Base-by-base conservation (phyloP, 1,140 invertebrate genomes). In the Drosophila leontia region DNA sequence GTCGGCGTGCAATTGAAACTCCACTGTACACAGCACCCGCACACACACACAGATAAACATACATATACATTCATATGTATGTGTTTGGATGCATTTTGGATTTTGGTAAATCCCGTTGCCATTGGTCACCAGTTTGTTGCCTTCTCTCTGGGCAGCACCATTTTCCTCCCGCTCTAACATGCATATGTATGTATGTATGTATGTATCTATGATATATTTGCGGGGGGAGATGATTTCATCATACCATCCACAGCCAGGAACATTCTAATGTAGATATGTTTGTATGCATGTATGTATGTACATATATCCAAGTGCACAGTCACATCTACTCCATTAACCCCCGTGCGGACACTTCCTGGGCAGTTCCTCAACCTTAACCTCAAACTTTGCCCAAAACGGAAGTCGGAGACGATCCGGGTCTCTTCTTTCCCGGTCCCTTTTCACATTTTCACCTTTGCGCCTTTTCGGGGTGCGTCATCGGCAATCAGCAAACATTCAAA, bases 331-430 rank as follows among this genome's bases (percentile, higher is more conserved):
- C 65, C 71, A 65, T 76, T 76, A 67, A 70, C 67, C 67, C 67
- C 67, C 47, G 47, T 37, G 63, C 67, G 67, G 67, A 70, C 44
- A 44, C 48, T 65, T 56, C 55, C 34, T 39, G 42, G 41, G 32
- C 32, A 47, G 48, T 65, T 75, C 47, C 82, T 72, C 72, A 80
- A 78, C 77, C 78, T 84, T 84, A 56, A 84, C 82, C 81, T 85
- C 82, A 68, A 81, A 81, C 80, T 82, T 75, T 29, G 48, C 65
- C 39, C 50, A 55, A 67, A 87, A 75, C 80, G 83, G 83, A 87
- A 87, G 83, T 83, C 62, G 56, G 67, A 86, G 82, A 85, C 78
- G 68, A 50, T 75, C 62, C 62, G 34, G 67, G 44, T 41, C 68
- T 47, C 68, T 55, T 69, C 34, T 53, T 42, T 56, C 23, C 53